Conservation (phyloP, 2,113 vertebrate species). For the Sinocyclocheilus maitianheensis region DNA sequence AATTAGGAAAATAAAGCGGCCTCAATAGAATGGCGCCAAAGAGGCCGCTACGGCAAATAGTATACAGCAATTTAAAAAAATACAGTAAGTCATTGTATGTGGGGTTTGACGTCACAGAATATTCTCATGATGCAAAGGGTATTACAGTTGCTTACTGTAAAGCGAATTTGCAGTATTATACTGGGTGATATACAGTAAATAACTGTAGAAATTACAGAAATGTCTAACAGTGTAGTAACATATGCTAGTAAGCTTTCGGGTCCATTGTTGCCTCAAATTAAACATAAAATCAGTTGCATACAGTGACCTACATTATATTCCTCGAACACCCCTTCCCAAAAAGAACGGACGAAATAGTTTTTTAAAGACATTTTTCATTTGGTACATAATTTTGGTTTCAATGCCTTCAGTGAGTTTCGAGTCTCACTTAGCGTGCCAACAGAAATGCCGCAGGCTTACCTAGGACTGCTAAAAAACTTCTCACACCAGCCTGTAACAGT, state of each 20-base stretch:
- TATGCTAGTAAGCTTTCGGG: background rate
- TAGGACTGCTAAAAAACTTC: background rate
- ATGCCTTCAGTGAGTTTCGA: no score
- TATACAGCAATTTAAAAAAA: no score
- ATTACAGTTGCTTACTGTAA: no score
- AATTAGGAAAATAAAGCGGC: no score
- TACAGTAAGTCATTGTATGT: no score
- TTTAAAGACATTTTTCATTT: constrained; percentile 17
- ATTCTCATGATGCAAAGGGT: no score
- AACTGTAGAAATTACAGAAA: no score
- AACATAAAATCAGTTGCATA: background rate
- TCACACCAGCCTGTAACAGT: constrained; percentile 3
- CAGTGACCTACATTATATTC: background rate
- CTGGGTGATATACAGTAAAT: no score
- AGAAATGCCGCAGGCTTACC: background rate
- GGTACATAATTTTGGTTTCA: background rate
- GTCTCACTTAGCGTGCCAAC: background rate
- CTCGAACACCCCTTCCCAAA: background rate
- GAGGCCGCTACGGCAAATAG: no score
- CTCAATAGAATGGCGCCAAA: no score
- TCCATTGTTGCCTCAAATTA: background rate
- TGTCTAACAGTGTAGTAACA: background rate
- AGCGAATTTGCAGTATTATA: no score
- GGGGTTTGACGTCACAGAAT: no score
- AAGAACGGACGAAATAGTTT: background rate